Evolutionary conservation across 2,888 invertebrate genomes (phyloP).

Genomic region (Drosophila greeni): DNA sequence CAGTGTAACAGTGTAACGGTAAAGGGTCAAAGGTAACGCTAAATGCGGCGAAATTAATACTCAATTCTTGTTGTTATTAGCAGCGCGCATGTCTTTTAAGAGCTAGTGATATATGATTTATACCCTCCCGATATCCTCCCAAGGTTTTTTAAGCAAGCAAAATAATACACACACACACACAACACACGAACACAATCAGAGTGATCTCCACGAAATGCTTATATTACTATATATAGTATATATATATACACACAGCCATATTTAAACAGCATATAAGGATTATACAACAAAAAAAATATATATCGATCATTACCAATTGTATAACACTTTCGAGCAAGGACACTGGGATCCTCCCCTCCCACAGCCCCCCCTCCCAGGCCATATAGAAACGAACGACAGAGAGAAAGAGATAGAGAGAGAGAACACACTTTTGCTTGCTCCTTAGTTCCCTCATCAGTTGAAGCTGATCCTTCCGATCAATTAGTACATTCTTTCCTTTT

Average conservation of each 20-base stretch:
- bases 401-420: slow-evolving; percentile 1
- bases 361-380: slow-evolving; percentile 13
- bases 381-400: slow-evolving; percentile 13
- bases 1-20: slow-evolving; percentile 13
- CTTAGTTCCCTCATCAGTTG: slow-evolving; percentile 28
- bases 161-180: slow-evolving; percentile 13
- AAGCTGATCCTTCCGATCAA: slow-evolving; percentile 33
- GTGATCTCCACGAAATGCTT: slow-evolving; percentile 45
- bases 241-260: slow-evolving; percentile 35
- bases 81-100: slow-evolving; percentile 43
- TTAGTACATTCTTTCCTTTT: slow-evolving; percentile 31
- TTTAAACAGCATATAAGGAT: slow-evolving; percentile 40
- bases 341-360: background rate
- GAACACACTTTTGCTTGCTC: slow-evolving; percentile 34
- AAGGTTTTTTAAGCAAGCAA: slow-evolving; percentile 43
- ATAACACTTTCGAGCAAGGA: slow-evolving; percentile 29
- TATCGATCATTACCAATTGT: slow-evolving; percentile 44
- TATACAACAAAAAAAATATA: slow-evolving; percentile 27
- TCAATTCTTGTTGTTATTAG: slow-evolving; percentile 55
- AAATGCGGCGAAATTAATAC: slow-evolving; percentile 22
- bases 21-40: slow-evolving; percentile 5
- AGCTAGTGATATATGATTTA: slow-evolving; percentile 56
- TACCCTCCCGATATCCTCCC: slow-evolving; percentile 3
- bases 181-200: slow-evolving; percentile 28
- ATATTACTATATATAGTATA: slow-evolving; percentile 38